Evolutionary conservation across 2,797 vertebrate genomes (phyloP), one percentile per base, ranked within the genome.

Genomic region (Pseudochirops corinnae): DNA sequence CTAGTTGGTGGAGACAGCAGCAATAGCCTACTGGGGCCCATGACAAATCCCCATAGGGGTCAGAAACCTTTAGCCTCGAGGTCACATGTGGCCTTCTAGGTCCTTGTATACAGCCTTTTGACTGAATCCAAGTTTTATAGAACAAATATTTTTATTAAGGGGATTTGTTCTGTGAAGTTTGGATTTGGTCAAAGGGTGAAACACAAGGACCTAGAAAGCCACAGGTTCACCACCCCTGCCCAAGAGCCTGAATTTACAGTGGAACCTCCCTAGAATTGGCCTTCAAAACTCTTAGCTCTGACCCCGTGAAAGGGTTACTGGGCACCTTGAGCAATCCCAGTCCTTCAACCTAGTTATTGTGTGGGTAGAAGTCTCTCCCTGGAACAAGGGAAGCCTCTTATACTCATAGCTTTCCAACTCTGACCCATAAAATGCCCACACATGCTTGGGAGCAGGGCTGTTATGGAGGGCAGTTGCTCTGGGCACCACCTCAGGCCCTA

Each of bases 351-450:
- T 62, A 29, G 33, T 67, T 0, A 4, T 31, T 39, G 56, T 90
- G 67, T 96, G 58, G 56, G 52, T 0, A 5, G 95, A 92, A 94
- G 56, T 56, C 74, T 95, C 55, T 92, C 58, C 67, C 94, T 94
- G 67, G 93, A 92, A 95, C 95, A 92, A 97, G 33, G 91, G 93
- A 56, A 18, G 92, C 46, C 53, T 55, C 92, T 94, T n/a, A 55
- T 24, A 46, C 18, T 93, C 33, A 26, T 39, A 90, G 57, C 87
- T 95, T 96, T 92, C 95, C 24, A 94, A 57, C 18, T 53, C 82
- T 92, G 46, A 53, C 55, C 93, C 57, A 29, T 92, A 91, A 91
- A 93, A 93, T 24, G 33, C 90, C 16, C 21, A 0, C 0, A 0
- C 92, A 74, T 60, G 9, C 53, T 62, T 0, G 21, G 87, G 46